Evolutionary conservation across 92 coral and sea anemone species (phyloP), one percentile per base, ranked within the genome.

Genomic region (Scolanthus callimorphus): DNA sequence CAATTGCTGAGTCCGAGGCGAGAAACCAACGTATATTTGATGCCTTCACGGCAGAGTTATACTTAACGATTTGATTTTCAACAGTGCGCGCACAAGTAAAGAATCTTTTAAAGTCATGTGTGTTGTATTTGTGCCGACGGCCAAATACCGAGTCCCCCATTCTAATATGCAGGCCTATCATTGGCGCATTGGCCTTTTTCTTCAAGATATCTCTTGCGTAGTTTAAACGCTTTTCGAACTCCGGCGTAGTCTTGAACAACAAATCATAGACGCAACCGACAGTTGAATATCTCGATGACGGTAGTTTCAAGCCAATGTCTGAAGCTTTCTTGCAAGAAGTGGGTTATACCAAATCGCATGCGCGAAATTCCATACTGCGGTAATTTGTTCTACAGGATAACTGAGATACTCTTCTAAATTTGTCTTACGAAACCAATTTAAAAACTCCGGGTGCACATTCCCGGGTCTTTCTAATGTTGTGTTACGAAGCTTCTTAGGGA

Each of bases 291-390:
- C 47, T 56, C 17, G 28, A 20, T 0, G 41, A 19, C 15, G 62
- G 58, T 4, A n/a, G 4, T 17, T 27, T 31, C 12, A 76, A 25
- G 19, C 69, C 77, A 11, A 65, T 29, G 2, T 70, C 69, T 4
- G 1, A 4, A 2, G 72, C 74, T 26, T 27, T 13, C 23, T 55
- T 21, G 55, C 26, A 4, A 83, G 63, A 13, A 60, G 67, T 1
- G 65, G 64, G 39, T 83, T 77, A 20, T 41, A 31, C 77, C 60
- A 77, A 22, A 83, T 65, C 20, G 27, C 59, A 2, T 83, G 52
- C n/a, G 77, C 90, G 54, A 83, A 83, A 43, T 77, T 65, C 90
- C 90, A 83, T 8, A 58, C 34, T 0, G 76, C 69, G 25, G 78
- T 74, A 11, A 83, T 77, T 24, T 45, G 56, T 43, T 83, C 90